Evolutionary conservation across 2,888 invertebrate species (phyloP).

Genomic region (Biston betularia): DNA sequence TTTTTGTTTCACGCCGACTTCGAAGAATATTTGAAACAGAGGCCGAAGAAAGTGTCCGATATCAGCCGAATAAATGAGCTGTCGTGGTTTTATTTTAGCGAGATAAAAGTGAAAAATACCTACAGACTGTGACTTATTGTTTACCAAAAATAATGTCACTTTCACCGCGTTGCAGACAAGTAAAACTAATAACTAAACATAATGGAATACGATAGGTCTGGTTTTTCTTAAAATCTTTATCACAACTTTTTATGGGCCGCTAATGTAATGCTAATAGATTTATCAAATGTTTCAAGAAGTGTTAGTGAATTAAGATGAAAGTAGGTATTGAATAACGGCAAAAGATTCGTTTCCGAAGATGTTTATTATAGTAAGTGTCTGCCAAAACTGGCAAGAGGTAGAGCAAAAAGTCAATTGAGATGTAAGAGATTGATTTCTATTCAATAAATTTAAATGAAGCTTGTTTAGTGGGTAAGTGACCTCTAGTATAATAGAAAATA

Average conservation of each 20-base stretch:
- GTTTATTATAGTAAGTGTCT: slow-evolving; percentile 1
- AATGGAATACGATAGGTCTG: slow-evolving; percentile 6
- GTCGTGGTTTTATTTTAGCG: slow-evolving; percentile 39
- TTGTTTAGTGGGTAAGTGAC: slow-evolving; percentile 28
- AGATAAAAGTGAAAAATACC: slow-evolving; percentile 39
- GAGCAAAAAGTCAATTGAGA: slow-evolving; percentile 29
- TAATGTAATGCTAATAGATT: slow-evolving; percentile 14
- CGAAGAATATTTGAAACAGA: slow-evolving; percentile 38
- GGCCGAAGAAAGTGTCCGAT: slow-evolving; percentile 44
- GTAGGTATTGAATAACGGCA: slow-evolving; percentile 15
- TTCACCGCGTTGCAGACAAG: slow-evolving; percentile 24
- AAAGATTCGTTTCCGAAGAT: background rate
- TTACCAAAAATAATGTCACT: slow-evolving; percentile 29
- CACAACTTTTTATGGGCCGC: background rate
- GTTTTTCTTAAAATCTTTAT: background rate
- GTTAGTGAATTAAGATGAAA: background rate
- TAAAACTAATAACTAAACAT: slow-evolving; percentile 10
- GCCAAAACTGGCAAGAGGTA: slow-evolving; percentile 2
- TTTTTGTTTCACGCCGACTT: slow-evolving; percentile 40
- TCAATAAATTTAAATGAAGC: slow-evolving; percentile 22
- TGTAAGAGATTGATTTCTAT: slow-evolving; percentile 18
- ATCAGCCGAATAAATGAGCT: slow-evolving; percentile 36
- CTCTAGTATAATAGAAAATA: slow-evolving; percentile 11
- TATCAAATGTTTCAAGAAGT: slow-evolving; percentile 3
- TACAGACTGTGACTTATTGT: slow-evolving; percentile 28